These are phyloP conservation scores for Sylvia borin DNA, from an alignment of 2,797 vertebrate species.

Conservation along the genomic window DNA sequence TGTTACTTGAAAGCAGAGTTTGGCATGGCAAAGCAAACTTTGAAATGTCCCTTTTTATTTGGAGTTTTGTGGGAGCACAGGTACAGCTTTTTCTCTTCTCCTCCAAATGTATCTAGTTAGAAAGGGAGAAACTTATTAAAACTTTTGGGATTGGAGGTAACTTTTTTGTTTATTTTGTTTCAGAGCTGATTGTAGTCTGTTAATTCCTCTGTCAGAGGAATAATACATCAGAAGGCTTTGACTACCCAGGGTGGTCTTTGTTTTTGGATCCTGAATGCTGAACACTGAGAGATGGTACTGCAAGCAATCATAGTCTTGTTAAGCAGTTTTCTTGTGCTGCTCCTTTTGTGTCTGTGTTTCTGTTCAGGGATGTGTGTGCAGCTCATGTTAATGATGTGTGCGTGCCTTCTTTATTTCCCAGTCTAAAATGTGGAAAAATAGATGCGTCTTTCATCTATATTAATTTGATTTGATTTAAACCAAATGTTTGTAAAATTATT, in stretches of 20 bases:
- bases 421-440: not conserved
- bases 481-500: not conserved
- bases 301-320: not conserved
- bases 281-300: not conserved
- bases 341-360: not conserved
- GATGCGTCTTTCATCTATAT: not conserved
- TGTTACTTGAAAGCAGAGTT: slow-evolving; percentile 11
- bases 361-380: not conserved
- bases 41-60: not conserved
- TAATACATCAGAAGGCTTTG: not conserved
- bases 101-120: not conserved
- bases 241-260: not conserved
- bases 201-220: not conserved
- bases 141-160: not conserved
- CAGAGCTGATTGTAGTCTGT: not conserved
- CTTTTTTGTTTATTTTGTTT: not conserved
- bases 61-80: not conserved
- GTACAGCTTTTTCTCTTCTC: not conserved
- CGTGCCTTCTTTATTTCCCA: fast-evolving
- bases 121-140: not conserved
- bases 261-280: not conserved
- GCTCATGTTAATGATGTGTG: not conserved
- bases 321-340: not conserved
- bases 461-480: not conserved
- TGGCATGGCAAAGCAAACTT: not conserved